Evolutionary conservation across 2,797 vertebrate genomes (phyloP).

Genomic region (Manis javanica): DNA sequence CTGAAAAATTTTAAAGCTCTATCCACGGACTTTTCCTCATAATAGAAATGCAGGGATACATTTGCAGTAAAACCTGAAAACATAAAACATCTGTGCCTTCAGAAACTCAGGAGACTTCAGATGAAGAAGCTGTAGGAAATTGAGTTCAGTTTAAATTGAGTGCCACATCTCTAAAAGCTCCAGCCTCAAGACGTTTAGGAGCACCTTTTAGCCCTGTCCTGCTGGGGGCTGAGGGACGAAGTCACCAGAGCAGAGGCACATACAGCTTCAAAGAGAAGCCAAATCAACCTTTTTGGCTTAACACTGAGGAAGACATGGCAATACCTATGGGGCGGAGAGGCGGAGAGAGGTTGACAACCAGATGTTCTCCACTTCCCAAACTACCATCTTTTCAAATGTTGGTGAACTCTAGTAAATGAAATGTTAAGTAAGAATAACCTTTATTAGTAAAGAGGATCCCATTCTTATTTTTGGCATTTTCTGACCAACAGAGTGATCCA

Average conservation of each 20-base stretch:
- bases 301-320: not conserved
- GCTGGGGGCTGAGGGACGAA: not conserved
- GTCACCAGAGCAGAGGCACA: not conserved
- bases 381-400: not conserved
- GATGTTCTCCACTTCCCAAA: not conserved
- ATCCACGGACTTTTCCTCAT: not conserved
- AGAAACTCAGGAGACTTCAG: not conserved
- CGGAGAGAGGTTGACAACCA: not conserved
- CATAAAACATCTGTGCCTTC: not conserved
- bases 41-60: not conserved
- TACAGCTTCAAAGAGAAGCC: not conserved
- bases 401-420: not conserved
- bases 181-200: not conserved
- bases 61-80: not conserved
- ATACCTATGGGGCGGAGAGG: not conserved
- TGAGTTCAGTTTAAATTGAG: not conserved
- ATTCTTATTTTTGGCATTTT: not conserved
- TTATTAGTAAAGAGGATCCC: not conserved
- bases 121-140: not conserved
- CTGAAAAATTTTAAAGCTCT: not conserved
- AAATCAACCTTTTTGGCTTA: not conserved
- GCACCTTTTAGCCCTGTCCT: not conserved
- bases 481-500: not conserved
- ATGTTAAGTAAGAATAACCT: not conserved
- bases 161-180: not conserved